Conservation (phyloP, 2,113 vertebrate genomes). For the Bos taurus region ARS-UCD2.0 NC_037343.1:52209501-52210000, state of each 20-base stretch:
- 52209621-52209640: background rate
- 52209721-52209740: background rate
- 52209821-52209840: background rate
- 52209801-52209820: background rate
- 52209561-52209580: background rate
- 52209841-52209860: background rate
- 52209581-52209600: background rate
- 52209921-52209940: background rate
- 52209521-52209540: background rate
- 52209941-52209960: background rate
- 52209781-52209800: background rate
- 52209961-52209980: background rate
- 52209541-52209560: background rate
- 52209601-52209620: background rate
- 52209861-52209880: background rate
- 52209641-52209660: background rate
- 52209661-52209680: background rate
- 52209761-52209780: background rate
- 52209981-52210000: background rate
- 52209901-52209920: background rate
- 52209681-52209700: background rate
- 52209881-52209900: background rate
- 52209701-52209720: background rate
- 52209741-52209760: background rate
- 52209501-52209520: too few relatives aligned